Percentiles rank a stretch among this genome's conserved stretches.
phyloP scores from a whole-genome alignment of 2,888 invertebrate genomes.

The Crematogaster levior region DNA sequence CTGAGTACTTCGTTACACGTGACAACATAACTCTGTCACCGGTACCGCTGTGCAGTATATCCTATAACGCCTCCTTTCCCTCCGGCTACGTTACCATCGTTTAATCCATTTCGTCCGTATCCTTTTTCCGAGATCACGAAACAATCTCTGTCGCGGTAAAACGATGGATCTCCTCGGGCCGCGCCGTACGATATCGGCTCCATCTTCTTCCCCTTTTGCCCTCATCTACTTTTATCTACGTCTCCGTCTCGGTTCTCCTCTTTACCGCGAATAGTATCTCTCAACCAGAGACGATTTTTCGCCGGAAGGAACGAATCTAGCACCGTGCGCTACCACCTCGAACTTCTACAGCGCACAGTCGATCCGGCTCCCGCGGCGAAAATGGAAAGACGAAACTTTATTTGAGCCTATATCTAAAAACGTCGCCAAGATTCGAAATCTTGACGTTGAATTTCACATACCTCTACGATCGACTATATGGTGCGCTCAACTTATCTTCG shows the following conservation, averaged over 20 bases:
- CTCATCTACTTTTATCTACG: constrained; percentile 24
- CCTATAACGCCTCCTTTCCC: constrained; percentile 39
- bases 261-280: constrained; percentile 42
- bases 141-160: constrained; percentile 56
- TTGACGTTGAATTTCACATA: constrained; percentile 19
- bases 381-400: constrained; percentile 67
- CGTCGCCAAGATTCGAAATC: constrained; percentile 31
- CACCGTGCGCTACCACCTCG: constrained; percentile 35
- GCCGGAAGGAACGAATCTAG: constrained; percentile 56
- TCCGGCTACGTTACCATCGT: constrained; percentile 51
- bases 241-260: constrained; percentile 28
- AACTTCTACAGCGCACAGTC: constrained; percentile 41
- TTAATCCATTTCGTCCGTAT: constrained; percentile 63
- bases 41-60: constrained; percentile 71
- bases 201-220: constrained; percentile 35
- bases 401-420: constrained; percentile 49
- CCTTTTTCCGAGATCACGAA: constrained; percentile 56
- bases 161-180: constrained; percentile 47
- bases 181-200: constrained; percentile 29
- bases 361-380: constrained; percentile 38
- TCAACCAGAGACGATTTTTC: constrained; percentile 58
- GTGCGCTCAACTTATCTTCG: not conserved
- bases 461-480: not conserved
- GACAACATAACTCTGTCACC: constrained; percentile 83
- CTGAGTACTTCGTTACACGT: constrained; percentile 83